Evolutionary conservation across 1,140 invertebrate genomes (phyloP), one percentile per base, ranked within the genome.

Genomic region (Eurosta solidaginis): DNA sequence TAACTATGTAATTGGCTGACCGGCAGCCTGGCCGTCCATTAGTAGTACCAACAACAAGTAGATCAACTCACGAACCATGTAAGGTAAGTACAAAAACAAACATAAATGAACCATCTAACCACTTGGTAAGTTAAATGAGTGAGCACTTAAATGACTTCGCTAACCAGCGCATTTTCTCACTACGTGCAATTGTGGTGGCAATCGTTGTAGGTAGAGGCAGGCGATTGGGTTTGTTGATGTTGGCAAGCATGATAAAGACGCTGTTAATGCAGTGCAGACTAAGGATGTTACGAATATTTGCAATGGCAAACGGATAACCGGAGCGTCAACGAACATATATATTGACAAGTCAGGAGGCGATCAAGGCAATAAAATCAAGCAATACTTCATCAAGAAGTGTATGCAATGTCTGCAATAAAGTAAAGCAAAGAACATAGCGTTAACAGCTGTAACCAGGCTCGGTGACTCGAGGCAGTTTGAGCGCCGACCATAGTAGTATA

Each of bases 1-100:
- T 20, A 27, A n/a, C n/a, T n/a, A n/a, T n/a, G n/a, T n/a, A 45
- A 22, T 36, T 74, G 73, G 74, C 77, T 77, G 77, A 77, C 44
- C 40, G 25, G 68, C 74, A 79, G 29, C 59, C 2, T 14, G 17
- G 33, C 59, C 33, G 59, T 68, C 17, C 27, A 42, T 29, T 20
- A 1, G 7, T n/a, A 68, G 20, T 25, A 47, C 79, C 78, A 77
- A 50, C 52, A 59, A 59, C 54, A 59, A 59, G 27, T 68, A 40
- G 59, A 68, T 33, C 59, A 68, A 68, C 33, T 52, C 22, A 52
- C 49, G n/a, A 68, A 68, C 59, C 22, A 68, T 7, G 12, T 68
- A 40, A 68, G n/a, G n/a, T 68, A 40, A 20, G n/a, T n/a, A n/a
- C n/a, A n/a, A n/a, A 20, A 42, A 10, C 40, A 68, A 68, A 68